Percentiles rank a stretch among this genome's conserved stretches.
Evolutionary conservation across 2,888 invertebrate genomes (phyloP).

Genomic region (Suillia variegata): DNA sequence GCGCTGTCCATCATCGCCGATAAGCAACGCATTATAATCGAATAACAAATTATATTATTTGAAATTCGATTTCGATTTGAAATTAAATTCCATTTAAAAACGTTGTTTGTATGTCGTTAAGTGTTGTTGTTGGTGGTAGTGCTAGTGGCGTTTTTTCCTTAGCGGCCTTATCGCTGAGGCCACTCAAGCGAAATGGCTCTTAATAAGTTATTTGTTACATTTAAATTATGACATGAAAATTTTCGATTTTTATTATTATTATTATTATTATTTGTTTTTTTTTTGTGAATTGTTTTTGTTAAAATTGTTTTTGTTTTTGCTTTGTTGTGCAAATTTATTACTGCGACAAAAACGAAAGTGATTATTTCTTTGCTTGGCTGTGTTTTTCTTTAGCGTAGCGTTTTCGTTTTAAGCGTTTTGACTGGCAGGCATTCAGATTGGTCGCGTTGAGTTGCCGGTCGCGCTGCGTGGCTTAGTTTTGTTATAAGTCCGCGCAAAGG

Average conservation of each 20-base stretch:
- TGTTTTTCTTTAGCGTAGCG: not conserved
- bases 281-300: slow-evolving; percentile 8
- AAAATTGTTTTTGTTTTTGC: no score
- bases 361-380: not conserved
- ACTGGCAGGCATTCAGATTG: no score
- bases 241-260: no score
- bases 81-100: not conserved
- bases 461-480: not conserved
- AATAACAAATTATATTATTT: not conserved
- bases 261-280: no score
- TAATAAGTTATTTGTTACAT: slow-evolving; percentile 50
- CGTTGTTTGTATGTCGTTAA: no score
- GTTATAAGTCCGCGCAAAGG: no score
- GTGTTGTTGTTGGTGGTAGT: no score
- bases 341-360: not conserved
- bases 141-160: no score
- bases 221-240: slow-evolving; percentile 41
- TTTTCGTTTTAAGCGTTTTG: not conserved
- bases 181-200: slow-evolving; percentile 50
- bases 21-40: slow-evolving; percentile 25
- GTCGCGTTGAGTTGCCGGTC: no score
- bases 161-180: slow-evolving; percentile 38
- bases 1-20: slow-evolving; percentile 51
- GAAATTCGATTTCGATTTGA: not conserved
- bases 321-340: not conserved